Evolutionary conservation across 1,140 invertebrate genomes (phyloP).

Genomic region (Rhizoglyphus robini): DNA sequence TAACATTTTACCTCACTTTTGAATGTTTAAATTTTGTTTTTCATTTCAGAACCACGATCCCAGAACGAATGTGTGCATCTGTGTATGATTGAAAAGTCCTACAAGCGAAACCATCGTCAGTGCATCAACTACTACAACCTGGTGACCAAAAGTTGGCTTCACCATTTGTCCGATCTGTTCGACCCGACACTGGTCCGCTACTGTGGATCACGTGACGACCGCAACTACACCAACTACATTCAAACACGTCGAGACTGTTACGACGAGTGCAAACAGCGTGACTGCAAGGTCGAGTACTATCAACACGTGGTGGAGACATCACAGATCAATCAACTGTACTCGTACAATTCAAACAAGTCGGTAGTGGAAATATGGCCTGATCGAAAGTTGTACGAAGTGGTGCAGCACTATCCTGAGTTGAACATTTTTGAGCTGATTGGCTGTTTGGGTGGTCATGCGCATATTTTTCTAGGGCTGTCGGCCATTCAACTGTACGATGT

Average conservation of each 20-base stretch:
- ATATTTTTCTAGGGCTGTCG: constrained; percentile 3
- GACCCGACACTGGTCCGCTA: not conserved
- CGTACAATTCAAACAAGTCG: constrained; percentile 2
- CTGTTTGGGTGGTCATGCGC: constrained; percentile 10
- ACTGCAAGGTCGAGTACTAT: not conserved
- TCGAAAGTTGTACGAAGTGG: constrained; percentile 8
- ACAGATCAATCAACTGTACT: not conserved
- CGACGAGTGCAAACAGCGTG: not conserved
- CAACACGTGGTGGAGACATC: not conserved
- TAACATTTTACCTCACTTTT: not conserved
- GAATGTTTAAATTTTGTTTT: not conserved
- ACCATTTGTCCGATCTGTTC: not conserved
- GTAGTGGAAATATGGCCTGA: constrained; percentile 13
- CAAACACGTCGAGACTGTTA: not conserved
- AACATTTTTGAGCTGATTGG: constrained; percentile 15
- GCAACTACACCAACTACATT: not conserved
- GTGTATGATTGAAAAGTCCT: not conserved
- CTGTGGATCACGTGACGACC: not conserved
- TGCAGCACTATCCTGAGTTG: constrained; percentile 4
- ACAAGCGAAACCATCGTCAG: not conserved
- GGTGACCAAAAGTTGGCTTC: not conserved
- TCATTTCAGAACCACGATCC: constrained; percentile 1
- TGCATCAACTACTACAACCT: constrained; percentile 17
- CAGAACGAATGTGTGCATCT: constrained; percentile 3
- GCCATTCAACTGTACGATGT: constrained; percentile 12